phyloP scores from a whole-genome alignment of 2,113 vertebrate species.

The Pelusios castaneus region DNA sequence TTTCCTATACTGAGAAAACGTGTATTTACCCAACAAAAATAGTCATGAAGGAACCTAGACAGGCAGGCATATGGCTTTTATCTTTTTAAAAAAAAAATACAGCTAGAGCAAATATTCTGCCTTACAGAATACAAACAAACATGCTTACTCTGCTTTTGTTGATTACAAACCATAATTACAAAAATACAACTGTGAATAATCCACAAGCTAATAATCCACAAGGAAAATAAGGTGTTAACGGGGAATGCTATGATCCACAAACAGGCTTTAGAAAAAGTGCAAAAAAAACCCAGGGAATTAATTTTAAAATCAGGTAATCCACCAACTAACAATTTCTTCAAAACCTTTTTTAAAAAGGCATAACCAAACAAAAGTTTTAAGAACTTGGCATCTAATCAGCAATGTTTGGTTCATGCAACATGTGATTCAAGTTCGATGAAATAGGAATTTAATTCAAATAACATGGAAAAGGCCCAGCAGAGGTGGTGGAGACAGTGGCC shows the following conservation, averaged over 20 bases:
- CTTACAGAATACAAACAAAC: no score
- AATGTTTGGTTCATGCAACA: rapidly evolving
- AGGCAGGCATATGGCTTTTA: no score
- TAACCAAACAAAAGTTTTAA: neutral
- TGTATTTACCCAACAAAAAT: neutral
- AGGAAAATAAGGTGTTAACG: neutral
- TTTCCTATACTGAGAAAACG: neutral
- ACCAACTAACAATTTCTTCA: neutral
- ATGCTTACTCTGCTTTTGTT: no score
- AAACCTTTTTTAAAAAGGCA: neutral
- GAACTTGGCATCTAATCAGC: neutral
- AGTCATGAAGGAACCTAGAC: neutral
- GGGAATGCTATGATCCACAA: neutral
- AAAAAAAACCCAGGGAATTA: neutral
- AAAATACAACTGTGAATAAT: neutral
- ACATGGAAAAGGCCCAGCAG: neutral
- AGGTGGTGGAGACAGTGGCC: neutral
- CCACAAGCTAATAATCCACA: neutral
- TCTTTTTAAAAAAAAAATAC: neutral
- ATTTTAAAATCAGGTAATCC: neutral
- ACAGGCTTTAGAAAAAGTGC: neutral
- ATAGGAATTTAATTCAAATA: neutral
- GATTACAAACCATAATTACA: no score
- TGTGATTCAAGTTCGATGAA: neutral
- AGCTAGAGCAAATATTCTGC: neutral